Evolutionary conservation across 2,888 invertebrate species (phyloP).

Genomic region (Drosophila algonquin): DNA sequence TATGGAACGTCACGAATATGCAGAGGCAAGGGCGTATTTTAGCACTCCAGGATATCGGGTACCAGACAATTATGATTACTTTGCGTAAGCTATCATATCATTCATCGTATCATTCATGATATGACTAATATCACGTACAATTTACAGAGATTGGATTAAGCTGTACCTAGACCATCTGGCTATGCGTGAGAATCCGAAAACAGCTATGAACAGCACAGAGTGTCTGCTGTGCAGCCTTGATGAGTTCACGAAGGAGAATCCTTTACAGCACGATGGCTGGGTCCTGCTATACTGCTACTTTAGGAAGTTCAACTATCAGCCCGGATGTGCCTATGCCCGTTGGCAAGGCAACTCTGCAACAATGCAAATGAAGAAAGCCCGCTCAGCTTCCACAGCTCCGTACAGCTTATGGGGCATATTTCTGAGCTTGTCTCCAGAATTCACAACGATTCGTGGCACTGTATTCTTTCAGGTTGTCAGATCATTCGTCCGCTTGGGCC

Average conservation of each 20-base stretch:
- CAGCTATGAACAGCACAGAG: conserved; percentile 54
- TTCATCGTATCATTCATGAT: background rate
- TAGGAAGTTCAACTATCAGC: conserved; percentile 60
- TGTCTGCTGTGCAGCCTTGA: conserved; percentile 57
- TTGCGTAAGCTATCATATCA: conserved; percentile 43
- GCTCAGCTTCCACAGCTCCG: conserved; percentile 37
- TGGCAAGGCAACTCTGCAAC: conserved; percentile 44
- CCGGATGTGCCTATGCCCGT: conserved; percentile 71
- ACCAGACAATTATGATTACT: conserved; percentile 42
- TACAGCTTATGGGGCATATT: conserved; percentile 63
- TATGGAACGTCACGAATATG: conserved; percentile 65
- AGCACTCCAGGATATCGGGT: conserved; percentile 13
- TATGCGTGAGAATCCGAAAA: conserved; percentile 48
- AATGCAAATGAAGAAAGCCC: conserved; percentile 1
- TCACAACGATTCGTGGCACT: conserved; percentile 12
- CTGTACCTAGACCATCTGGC: conserved; percentile 67
- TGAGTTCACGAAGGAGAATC: conserved; percentile 33
- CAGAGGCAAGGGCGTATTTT: conserved; percentile 52
- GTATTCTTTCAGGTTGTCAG: conserved; percentile 53
- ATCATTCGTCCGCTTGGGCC: conserved; percentile 63
- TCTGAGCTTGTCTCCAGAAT: conserved; percentile 35
- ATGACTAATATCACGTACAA: background rate
- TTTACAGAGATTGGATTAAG: conserved; percentile 53
- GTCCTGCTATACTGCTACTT: conserved; percentile 74
- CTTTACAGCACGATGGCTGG: conserved; percentile 59